Base-by-base conservation (phyloP, 2,888 invertebrate species). In the Oscheius myriophilus region DNA sequence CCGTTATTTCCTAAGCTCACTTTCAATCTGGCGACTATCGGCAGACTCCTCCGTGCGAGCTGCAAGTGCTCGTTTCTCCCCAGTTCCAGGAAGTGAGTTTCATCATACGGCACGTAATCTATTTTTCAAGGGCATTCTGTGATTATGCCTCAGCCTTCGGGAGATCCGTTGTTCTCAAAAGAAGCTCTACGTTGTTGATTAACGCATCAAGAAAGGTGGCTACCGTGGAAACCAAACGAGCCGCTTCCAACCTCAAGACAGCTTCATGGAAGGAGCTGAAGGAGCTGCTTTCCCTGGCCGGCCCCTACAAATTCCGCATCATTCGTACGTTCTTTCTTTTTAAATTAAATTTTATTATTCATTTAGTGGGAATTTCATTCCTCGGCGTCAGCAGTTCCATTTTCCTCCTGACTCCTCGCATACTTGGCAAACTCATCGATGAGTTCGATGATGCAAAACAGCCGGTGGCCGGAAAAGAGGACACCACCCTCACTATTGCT, bases 341-440 rank as follows among this genome's bases (percentile, higher is more conserved):
- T 2, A 14, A 11, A n/a, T n/a, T 3, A n/a, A n/a, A n/a, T n/a
- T 57, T 41, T 16, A 45, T 9, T 14, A 69, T 57, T 21, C 65
- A 91, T 89, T 53, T 88, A 92, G 95, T 92, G 89, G 96, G 94
- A 45, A 90, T 96, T 76, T 89, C 91, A 12, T 91, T 96, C 65
- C 89, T 97, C 52, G 82, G 94, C 16, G 89, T 96, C 58, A 96
- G 96, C 0, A 96, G 95, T 78, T 89, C 91, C 68, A 93, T 97
- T 2, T 93, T 95, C 14, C 94, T 97, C 92, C 92, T 93, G 14
- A 92, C 96, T 21, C 97, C 97, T 1, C 95, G 93, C 87, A 93
- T 93, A 71, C 90, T 97, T 72, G 97, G 97, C 4, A 93, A 92
- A 89, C 91, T 96, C 25, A 91, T 97, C 73, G 96, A 97, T 57